Base-by-base conservation (phyloP, 2,113 vertebrate species). In the Ochotona curzoniae region DNA sequence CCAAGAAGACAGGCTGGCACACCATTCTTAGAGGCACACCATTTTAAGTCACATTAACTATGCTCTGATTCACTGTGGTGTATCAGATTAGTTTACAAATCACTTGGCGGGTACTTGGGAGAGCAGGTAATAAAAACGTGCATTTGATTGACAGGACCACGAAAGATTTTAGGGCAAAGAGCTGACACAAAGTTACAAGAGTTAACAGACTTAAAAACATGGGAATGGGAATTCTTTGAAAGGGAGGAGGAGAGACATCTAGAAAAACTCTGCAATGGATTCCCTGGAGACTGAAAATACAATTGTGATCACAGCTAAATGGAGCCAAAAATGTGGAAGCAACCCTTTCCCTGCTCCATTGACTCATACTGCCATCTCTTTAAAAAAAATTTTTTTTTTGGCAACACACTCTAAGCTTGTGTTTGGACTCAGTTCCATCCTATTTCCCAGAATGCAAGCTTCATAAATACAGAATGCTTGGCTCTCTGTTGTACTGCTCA, bases 31-130 rank as follows among this genome's bases (percentile, higher is more conserved):
- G 30, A 78, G 26, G 23, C 18, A 3, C 71, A 63, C 87, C 66
- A 89, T 81, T 93, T 51, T 79, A 87, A 89, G 44, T 30, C 28
- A 84, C 49, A 63, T 49, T 89, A 79, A 69, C 47, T 85, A 85
- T 25, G 17, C 18, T 63, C 7, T 66, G 82, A 87, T 84, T 89
- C 30, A 60, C 47, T 84, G 11, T 84, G n/a, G 60, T 49, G 89
- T 93, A 83, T 91, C 87, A 93, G 32, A 94, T 87, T 92, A 88
- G 64, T 75, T 90, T 87, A 84, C 10, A 73, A 89, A 93, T 95
- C 44, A 61, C 23, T 51, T 93, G 17, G 63, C 8, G 63, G 18
- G 54, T n/a, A 49, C 10, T 44, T 81, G n/a, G 89, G 74, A 83
- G 26, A 73, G 57, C 38, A n/a, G 20, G 12, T 67, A 81, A 61